Evolutionary conservation across 2,113 vertebrate genomes (phyloP).

Genomic region (Psophia crepitans): DNA sequence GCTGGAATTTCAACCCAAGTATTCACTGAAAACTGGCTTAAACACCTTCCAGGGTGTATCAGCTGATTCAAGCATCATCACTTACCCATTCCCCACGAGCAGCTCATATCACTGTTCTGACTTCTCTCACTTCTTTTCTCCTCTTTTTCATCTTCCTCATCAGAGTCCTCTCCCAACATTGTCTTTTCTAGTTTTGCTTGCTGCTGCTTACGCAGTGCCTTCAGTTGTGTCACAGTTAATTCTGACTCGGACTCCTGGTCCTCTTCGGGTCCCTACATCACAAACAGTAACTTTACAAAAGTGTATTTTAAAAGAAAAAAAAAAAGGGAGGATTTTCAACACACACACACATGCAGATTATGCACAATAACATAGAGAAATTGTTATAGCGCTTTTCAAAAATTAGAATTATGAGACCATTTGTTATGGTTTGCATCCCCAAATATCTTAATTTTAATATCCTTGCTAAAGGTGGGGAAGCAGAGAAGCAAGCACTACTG

Average conservation of each 20-base stretch:
- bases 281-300: neutral
- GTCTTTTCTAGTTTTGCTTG: constrained; percentile 84
- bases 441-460: neutral
- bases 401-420: neutral
- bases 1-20: neutral
- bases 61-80: neutral
- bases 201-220: constrained; percentile 82
- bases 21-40: neutral
- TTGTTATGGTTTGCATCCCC: neutral
- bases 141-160: constrained; percentile 79
- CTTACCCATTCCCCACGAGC: constrained; percentile 96
- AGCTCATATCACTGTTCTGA: constrained; percentile 81
- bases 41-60: neutral
- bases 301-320: neutral
- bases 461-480: neutral
- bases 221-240: constrained; percentile 88
- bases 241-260: constrained; percentile 93
- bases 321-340: neutral
- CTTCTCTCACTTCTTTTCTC: constrained; percentile 17
- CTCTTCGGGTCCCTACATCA: constrained; percentile 87
- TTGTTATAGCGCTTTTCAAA: neutral
- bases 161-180: constrained; percentile 92
- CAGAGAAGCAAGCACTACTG: neutral
- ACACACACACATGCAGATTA: neutral
- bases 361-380: neutral